Percentiles rank a stretch among this genome's conserved stretches.
These are phyloP conservation scores for Brevimyrus niger DNA, from an alignment of 2,113 vertebrate species.

Conservation along the genomic window DNA sequence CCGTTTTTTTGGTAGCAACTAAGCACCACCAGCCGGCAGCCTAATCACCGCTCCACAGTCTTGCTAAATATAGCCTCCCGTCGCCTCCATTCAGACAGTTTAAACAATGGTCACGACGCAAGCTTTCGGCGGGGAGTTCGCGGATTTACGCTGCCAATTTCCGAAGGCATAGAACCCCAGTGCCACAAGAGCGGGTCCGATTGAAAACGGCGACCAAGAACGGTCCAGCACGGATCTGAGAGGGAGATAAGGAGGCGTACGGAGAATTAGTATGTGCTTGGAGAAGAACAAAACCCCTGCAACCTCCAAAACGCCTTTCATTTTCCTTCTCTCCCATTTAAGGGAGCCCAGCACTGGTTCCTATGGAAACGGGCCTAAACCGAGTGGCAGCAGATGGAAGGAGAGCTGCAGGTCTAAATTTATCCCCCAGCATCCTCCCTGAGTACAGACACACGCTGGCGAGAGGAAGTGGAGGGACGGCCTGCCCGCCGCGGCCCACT, in stretches of 20 bases:
- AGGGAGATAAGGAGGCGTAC: background rate
- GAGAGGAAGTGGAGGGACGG: constrained; percentile 58
- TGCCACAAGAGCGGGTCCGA: background rate
- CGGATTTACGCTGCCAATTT: background rate
- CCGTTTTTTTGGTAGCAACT: background rate
- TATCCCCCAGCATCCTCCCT: constrained; percentile 69
- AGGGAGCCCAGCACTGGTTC: constrained; percentile 60
- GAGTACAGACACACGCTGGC: constrained; percentile 57
- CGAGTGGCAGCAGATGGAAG: constrained; percentile 69
- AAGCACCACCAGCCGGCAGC: background rate
- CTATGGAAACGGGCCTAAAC: constrained; percentile 72
- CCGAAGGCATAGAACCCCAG: background rate
- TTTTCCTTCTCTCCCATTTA: constrained; percentile 35
- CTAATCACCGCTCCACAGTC: background rate
- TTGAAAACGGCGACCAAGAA: background rate
- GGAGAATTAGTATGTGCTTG: constrained; percentile 42
- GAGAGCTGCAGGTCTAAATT: constrained; percentile 71
- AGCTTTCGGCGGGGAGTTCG: background rate
- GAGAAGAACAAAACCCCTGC: constrained; percentile 37
- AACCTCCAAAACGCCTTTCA: constrained; percentile 39
- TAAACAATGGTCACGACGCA: constrained; percentile 8
- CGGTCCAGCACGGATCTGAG: background rate
- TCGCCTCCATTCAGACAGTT: background rate
- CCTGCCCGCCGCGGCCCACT: constrained; percentile 34
- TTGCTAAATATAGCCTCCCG: background rate